Conservation (phyloP, 1,140 invertebrate species). For the Trypoxylus dichotomus region DNA sequence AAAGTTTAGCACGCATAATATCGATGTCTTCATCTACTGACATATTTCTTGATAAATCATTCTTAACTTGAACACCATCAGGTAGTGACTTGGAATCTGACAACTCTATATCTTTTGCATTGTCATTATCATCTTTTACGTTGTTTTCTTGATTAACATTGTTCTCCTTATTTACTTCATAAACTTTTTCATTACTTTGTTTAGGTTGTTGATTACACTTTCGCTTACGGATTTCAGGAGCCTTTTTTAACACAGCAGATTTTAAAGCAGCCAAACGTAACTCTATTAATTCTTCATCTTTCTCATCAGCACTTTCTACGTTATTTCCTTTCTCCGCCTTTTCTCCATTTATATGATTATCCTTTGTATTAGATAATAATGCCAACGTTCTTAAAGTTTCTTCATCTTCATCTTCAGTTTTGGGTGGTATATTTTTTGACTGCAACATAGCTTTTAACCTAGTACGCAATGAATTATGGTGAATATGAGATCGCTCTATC, state of each 20-base stretch:
- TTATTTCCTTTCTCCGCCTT: conserved; percentile 24
- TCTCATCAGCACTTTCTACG: conserved; percentile 33
- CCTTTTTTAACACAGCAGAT: conserved; percentile 50
- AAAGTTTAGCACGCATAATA: conserved; percentile 49
- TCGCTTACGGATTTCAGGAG: conserved; percentile 41
- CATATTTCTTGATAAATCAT: conserved; percentile 30
- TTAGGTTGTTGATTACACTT: conserved; percentile 22
- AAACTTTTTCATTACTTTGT: not conserved
- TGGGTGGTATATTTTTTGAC: conserved; percentile 6
- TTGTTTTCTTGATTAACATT: conserved; percentile 32
- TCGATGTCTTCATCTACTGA: conserved; percentile 50
- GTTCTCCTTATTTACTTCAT: conserved; percentile 29
- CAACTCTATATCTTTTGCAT: not conserved
- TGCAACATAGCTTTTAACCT: conserved; percentile 39
- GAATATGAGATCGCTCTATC: conserved; percentile 34
- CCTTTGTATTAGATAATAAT: conserved; percentile 20
- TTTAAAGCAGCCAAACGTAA: conserved; percentile 49
- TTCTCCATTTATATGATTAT: not conserved
- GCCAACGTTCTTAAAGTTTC: conserved; percentile 28
- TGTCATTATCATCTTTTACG: conserved; percentile 30
- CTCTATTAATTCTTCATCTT: conserved; percentile 47
- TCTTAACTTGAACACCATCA: not conserved
- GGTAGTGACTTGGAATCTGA: not conserved
- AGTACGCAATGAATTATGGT: conserved; percentile 36
- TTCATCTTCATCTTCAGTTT: conserved; percentile 29